Evolutionary conservation across 2,113 vertebrate species (phyloP).

Genomic region (Serinus canaria): DNA sequence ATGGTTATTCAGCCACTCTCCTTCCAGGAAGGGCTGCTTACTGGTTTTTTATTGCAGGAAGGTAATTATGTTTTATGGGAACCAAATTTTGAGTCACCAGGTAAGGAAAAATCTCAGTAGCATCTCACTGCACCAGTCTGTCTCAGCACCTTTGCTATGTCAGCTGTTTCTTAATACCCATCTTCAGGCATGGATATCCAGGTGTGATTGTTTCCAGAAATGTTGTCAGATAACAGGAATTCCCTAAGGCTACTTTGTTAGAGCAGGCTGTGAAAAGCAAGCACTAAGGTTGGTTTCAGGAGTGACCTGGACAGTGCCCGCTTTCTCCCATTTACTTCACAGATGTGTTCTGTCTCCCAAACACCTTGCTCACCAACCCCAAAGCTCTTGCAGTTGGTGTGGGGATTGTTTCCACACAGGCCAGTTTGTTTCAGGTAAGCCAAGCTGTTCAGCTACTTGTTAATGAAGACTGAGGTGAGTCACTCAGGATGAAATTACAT

Average conservation of each 20-base stretch:
- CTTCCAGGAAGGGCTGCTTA: not conserved
- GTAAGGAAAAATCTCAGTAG: not conserved
- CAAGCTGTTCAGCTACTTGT: not conserved
- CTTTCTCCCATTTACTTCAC: not conserved
- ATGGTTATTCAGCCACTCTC: not conserved
- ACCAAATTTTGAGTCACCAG: not conserved
- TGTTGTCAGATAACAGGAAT: not conserved
- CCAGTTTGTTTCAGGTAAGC: not conserved
- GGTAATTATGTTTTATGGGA: not conserved
- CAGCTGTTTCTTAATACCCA: not conserved
- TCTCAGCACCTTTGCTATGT: not conserved
- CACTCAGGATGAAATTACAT: not conserved
- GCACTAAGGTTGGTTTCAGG: not conserved
- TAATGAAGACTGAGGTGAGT: not conserved
- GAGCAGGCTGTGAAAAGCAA: not conserved
- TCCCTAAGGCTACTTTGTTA: not conserved
- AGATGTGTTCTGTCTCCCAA: not conserved
- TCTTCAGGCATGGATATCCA: not conserved
- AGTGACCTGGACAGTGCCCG: rapidly evolving
- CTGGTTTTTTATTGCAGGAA: not conserved
- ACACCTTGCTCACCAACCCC: not conserved
- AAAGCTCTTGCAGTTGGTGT: not conserved
- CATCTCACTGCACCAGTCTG: not conserved
- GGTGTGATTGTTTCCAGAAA: not conserved
- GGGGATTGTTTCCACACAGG: not conserved